These are phyloP conservation scores for Cyclopterus lumpus DNA, from an alignment of 2,797 vertebrate species.

Conservation along the genomic window DNA sequence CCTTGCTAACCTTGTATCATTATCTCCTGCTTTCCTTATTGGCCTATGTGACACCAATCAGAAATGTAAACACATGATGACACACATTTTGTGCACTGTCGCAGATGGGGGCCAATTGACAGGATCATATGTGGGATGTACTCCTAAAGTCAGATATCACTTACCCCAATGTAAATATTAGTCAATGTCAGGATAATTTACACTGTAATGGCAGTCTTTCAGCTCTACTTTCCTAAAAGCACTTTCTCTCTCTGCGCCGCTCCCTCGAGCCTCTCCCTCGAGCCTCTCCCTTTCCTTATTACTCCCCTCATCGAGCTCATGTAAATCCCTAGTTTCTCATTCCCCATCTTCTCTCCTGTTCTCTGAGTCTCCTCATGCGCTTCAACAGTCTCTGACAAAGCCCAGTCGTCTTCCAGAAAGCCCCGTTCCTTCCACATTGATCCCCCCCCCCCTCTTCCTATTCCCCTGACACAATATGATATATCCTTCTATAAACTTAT, in stretches of 20 bases:
- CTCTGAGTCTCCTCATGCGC: conserved; percentile 53
- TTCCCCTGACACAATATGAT: conserved; percentile 65
- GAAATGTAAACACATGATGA: conserved; percentile 67
- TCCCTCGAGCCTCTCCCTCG: conserved; percentile 37
- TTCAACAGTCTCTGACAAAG: conserved; percentile 59
- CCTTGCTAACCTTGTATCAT: conserved; percentile 14
- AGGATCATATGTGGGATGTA: conserved; percentile 75
- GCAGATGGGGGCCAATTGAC: conserved; percentile 40
- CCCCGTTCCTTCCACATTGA: conserved; percentile 28
- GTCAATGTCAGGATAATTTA: conserved; percentile 71
- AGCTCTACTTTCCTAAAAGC: conserved; percentile 55
- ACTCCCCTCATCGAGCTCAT: conserved; percentile 47
- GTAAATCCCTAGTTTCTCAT: conserved; percentile 71
- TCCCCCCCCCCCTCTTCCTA: conserved; percentile 55
- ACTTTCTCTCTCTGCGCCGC: conserved; percentile 40
- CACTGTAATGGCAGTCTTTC: conserved; percentile 63
- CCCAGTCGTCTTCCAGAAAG: conserved; percentile 63
- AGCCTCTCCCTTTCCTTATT: conserved; percentile 47
- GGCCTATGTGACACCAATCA: conserved; percentile 63
- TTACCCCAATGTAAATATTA: conserved; percentile 78
- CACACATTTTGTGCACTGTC: conserved; percentile 37
- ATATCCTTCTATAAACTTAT: conserved; percentile 73
- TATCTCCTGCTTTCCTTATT: conserved; percentile 27
- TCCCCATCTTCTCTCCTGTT: conserved; percentile 62
- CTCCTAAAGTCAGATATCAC: conserved; percentile 68